These are phyloP conservation scores for Microchirus variegatus DNA, from an alignment of 2,797 vertebrate genomes.

Conservation along the genomic window DNA sequence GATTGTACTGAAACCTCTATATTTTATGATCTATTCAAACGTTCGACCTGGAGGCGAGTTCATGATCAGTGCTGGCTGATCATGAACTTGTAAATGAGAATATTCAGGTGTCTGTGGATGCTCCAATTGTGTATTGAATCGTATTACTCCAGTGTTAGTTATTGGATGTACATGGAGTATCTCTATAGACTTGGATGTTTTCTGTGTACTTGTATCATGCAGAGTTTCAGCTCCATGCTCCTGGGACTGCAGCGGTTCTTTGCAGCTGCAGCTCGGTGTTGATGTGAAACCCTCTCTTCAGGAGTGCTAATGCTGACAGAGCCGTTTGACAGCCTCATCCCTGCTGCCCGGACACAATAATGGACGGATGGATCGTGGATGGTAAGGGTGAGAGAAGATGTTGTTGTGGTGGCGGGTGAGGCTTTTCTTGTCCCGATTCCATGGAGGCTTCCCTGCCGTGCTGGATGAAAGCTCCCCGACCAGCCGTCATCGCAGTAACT, in stretches of 20 bases:
- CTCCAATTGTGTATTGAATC: too few species aligned
- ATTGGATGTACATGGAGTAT: not conserved
- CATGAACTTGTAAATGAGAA: too few species aligned
- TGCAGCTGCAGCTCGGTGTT: conserved; percentile 60
- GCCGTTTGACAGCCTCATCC: conserved; percentile 66
- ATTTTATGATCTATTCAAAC: too few species aligned
- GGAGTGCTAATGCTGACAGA: conserved; percentile 77
- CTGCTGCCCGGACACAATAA: conserved; percentile 61
- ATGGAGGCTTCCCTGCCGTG: conserved; percentile 64
- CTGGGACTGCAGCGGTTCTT: conserved; percentile 52
- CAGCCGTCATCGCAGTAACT: conserved; percentile 81
- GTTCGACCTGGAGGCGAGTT: too few species aligned
- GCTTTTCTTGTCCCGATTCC: conserved; percentile 60
- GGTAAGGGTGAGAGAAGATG: conserved; percentile 43
- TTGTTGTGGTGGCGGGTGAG: conserved; percentile 8
- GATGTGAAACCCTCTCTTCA: conserved; percentile 73
- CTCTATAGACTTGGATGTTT: conserved; percentile 8
- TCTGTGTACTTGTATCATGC: not conserved
- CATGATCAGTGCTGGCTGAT: too few species aligned
- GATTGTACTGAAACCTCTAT: too few species aligned
- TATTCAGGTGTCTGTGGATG: too few species aligned
- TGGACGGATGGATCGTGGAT: conserved; percentile 63
- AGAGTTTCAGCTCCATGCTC: conserved; percentile 14
- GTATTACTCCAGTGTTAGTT: too few species aligned
- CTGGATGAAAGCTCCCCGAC: conserved; percentile 84